Evolutionary conservation across 2,888 invertebrate genomes (phyloP), one percentile per base, ranked within the genome.

Genomic region (Oscheius onirici): DNA sequence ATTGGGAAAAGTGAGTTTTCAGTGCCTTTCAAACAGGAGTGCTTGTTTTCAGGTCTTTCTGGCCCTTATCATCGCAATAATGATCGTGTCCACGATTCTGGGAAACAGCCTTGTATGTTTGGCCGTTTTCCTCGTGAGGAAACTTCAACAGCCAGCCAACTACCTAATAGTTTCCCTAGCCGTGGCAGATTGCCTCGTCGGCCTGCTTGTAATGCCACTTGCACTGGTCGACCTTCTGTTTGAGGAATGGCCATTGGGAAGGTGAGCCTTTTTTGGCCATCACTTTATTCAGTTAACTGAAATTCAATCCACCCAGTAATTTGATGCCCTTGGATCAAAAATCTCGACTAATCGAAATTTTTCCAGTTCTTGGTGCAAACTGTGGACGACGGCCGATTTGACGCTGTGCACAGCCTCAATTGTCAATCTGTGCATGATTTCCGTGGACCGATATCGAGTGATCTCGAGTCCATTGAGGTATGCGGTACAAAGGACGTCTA

Each of bases 401-500:
- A 88, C 90, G 20, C 87, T 90, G 71, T 91, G 91, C 82, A 90
- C 90, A 3, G 90, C 90, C 3, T 90, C 90, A 34, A 91, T 91
- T 54, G 87, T 90, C 15, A 91, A 90, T 80, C 86, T 91, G 66
- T 90, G 90, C 78, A 88, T 89, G 86, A 91, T 91, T 71, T 89
- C 89, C 57, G 89, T 91, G n/a, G 91, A 91, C 79, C 84, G 82
- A 55, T 82, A 82, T 57, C 51, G 79, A 28, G 80, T 77, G 40
- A 82, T 82, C 26, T 79, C 79, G 3, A 65, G 75, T 44, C 80
- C 82, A 0, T 60, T 82, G 1, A 72, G 78, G 17, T 80, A 80
- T 54, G 74, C 76, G 1, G 76, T 74, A 11, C 46, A 72, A 58
- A 72, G 96, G 77, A 96, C 96, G 20, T 95, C 96, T 0, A 91